Conservation (phyloP, 1,140 invertebrate genomes). For the Hyles euphorbiae region DNA sequence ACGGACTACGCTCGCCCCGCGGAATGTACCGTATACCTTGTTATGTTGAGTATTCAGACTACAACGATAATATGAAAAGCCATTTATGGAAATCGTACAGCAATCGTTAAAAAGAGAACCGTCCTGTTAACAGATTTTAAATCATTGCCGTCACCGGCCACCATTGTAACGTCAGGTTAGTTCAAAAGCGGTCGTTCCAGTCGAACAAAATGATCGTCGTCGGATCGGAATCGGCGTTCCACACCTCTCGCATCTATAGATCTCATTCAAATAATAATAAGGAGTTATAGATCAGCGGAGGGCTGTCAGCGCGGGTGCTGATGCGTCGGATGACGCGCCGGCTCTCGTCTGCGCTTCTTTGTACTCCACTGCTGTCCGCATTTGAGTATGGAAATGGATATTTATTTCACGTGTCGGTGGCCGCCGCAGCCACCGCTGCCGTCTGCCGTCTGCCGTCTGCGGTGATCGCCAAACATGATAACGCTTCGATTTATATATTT, state of each 20-base stretch:
- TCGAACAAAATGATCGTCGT: slow-evolving; percentile 72
- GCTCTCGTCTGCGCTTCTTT: slow-evolving; percentile 24
- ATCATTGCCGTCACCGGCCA: slow-evolving; percentile 68
- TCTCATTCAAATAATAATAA: slow-evolving; percentile 74
- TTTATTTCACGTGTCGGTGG: slow-evolving; percentile 60
- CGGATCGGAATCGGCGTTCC: slow-evolving; percentile 58
- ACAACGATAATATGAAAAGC: slow-evolving; percentile 61
- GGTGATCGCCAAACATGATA: slow-evolving; percentile 67
- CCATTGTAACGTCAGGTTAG: slow-evolving; percentile 72
- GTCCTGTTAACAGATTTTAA: slow-evolving; percentile 75
- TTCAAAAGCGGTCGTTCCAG: slow-evolving; percentile 69
- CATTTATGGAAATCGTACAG: slow-evolving; percentile 74
- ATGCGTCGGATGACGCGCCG: slow-evolving; percentile 36
- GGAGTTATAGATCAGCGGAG: slow-evolving; percentile 68
- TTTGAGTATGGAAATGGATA: slow-evolving; percentile 70
- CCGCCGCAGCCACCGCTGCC: slow-evolving; percentile 18
- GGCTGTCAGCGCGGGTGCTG: slow-evolving; percentile 33
- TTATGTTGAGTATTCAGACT: slow-evolving; percentile 31
- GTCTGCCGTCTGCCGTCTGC: slow-evolving; percentile 26
- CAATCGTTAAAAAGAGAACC: slow-evolving; percentile 73
- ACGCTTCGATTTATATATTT: slow-evolving; percentile 69
- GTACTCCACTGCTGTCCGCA: slow-evolving; percentile 27
- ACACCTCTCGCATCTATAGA: slow-evolving; percentile 72
- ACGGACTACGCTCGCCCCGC: slow-evolving; percentile 9
- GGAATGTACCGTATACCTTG: not conserved